Evolutionary conservation across 2,888 invertebrate species (phyloP), one percentile per base, ranked within the genome.

Genomic region (Lagria hirta): DNA sequence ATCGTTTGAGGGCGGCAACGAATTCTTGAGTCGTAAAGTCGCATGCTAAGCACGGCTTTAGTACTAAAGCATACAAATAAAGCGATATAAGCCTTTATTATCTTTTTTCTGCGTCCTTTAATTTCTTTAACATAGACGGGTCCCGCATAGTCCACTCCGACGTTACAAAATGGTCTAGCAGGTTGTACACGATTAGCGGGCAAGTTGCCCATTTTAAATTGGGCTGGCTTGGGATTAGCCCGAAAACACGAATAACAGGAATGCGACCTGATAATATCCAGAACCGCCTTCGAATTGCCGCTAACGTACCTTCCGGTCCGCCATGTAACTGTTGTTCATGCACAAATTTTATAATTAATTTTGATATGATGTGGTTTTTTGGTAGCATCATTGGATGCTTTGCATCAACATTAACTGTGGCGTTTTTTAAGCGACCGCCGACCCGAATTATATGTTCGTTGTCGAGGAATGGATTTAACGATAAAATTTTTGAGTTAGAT

Each of bases 121-220:
- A 41, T 40, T 13, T 54, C 51, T 15, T 51, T 55, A 7, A 55
- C 46, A n/a, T 15, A 14, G 14, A 51, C 38, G 1, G 54, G 55
- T 3, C 58, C 52, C 3, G 51, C 52, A 29, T 46, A 58, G 30
- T 60, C 58, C 4, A 55, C 13, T 1, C 55, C 58, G 4, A 21
- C 18, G 22, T 23, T 27, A 1, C 10, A n/a, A 44, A 60, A 57
- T 8, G 49, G 41, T 33, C 50, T 26, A 2, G 44, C 12, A 3
- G 22, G 33, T 4, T 27, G 42, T 12, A 50, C 27, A 4, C 58
- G 26, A 4, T 14, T 15, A 12, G 11, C 21, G 2, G 64, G 62
- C 26, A 64, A 44, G 24, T 57, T 34, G n/a, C 56, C 61, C 62
- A 62, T 64, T 4, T 52, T 4, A 20, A 54, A 52, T 1, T 38